Base-by-base conservation (phyloP, 1,140 invertebrate species). In the Hetaerina americana region DNA sequence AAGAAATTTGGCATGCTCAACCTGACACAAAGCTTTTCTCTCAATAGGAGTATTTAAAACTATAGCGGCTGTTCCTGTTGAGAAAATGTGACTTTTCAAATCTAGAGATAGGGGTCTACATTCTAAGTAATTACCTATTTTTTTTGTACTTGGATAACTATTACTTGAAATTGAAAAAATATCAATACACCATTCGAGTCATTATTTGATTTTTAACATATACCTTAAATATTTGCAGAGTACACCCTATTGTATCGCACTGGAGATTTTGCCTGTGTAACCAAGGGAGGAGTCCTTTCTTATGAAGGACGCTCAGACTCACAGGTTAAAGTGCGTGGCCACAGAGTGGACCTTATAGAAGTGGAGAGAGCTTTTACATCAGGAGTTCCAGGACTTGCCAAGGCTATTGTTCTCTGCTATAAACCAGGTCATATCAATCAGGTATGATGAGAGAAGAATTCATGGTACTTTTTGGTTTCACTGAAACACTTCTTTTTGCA, bases 241-340 rank as follows among this genome's bases (percentile, higher is more conserved):
- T 87, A 86, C 74, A 82, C 85, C 1, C 84, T 82, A 70, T 81
- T 94, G 0, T 95, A 92, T 78, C 85, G 87, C 31, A 95, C 93
- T 0, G 93, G 93, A 0, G 93, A 95, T 78, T 95, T 88, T 76
- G 93, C 90, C 0, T 84, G 85, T 18, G 82, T 94, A 6, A 82
- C 88, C n/a, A 90, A 92, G 70, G 89, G 86, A 0, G 81, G 84
- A 22, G 77, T 92, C 27, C 27, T 83, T 10, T 76, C 92, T 66
- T 95, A 90, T 76, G 90, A 94, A 76, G 93, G 93, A 0, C 85
- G 93, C 49, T 89, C 88, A 0, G 93, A 95, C 80, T 91, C 91
- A 0, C 93, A 95, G 80, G 85, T 95, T 0, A 95, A 95, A 81
- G 89, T 95, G 12, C 81, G 93, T 71, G 93, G 93, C 15, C 90